Evolutionary conservation across 2,888 invertebrate genomes (phyloP).

Genomic region (Chouioia cunea): DNA sequence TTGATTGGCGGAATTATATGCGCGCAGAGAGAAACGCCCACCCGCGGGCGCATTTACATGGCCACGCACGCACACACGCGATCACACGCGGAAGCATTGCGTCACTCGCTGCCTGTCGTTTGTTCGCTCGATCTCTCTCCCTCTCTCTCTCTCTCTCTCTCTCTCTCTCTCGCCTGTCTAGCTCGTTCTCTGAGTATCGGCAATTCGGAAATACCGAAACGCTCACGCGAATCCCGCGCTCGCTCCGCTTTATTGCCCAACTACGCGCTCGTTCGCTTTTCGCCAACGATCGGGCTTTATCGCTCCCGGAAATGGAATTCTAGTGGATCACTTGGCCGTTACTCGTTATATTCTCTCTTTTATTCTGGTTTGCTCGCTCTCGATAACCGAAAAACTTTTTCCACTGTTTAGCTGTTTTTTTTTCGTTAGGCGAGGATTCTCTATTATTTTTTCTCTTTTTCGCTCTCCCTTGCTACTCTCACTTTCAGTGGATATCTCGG

Average conservation of each 20-base stretch:
- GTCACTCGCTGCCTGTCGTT: conserved; percentile 24
- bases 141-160: no score
- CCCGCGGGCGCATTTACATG: conserved; percentile 20
- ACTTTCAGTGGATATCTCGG: neutral
- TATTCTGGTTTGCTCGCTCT: neutral
- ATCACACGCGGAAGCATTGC: conserved; percentile 17
- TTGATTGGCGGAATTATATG: conserved; percentile 48
- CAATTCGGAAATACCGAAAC: conserved; percentile 45
- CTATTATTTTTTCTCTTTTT: neutral
- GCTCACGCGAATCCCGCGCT: conserved; percentile 44
- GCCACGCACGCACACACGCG: neutral
- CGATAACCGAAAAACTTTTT: conserved; percentile 10
- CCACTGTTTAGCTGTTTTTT: neutral
- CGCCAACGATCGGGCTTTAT: conserved; percentile 54
- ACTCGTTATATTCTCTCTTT: neutral
- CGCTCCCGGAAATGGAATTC: conserved; percentile 59
- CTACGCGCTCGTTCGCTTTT: conserved; percentile 20
- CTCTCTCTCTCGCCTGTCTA: no score
- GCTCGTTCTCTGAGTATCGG: no score
- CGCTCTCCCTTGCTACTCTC: conserved; percentile 8
- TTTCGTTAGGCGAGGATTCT: no score
- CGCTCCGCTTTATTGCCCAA: conserved; percentile 58
- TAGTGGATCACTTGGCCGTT: conserved; percentile 34
- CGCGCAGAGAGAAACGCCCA: conserved; percentile 41
- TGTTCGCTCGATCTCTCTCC: no score